Evolutionary conservation across 1,140 invertebrate species (phyloP).

Genomic region (Drosophila takahashii): DNA sequence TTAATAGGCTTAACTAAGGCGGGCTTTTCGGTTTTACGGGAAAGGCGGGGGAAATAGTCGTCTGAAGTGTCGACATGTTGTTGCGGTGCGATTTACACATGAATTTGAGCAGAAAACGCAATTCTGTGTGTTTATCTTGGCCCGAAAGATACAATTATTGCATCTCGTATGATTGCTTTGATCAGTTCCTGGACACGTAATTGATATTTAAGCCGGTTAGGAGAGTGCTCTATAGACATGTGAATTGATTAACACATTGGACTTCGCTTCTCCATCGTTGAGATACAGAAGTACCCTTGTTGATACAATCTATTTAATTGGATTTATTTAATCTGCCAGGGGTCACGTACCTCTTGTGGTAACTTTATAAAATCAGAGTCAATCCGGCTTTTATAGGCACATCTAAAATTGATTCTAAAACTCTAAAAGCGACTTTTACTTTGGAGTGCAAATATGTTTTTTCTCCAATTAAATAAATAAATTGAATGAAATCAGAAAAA

Average conservation of each 20-base stretch:
- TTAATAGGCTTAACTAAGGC: slow-evolving; percentile 79
- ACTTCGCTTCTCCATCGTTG: background rate
- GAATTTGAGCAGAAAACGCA: slow-evolving; percentile 58
- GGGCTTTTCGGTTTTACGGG: background rate
- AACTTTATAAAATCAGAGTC: background rate
- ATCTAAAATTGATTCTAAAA: too few species aligned
- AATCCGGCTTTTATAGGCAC: background rate
- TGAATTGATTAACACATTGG: slow-evolving; percentile 35
- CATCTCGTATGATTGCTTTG: slow-evolving; percentile 33
- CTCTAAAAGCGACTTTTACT: too few species aligned
- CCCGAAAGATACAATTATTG: slow-evolving; percentile 26
- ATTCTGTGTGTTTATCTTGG: slow-evolving; percentile 18
- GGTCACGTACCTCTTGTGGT: slow-evolving; percentile 2
- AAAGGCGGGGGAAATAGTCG: background rate
- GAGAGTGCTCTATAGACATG: slow-evolving; percentile 17
- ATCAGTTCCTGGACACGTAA: slow-evolving; percentile 25
- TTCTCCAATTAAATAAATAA: too few species aligned
- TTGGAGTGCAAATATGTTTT: too few species aligned
- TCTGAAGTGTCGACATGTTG: slow-evolving; percentile 69
- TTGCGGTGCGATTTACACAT: slow-evolving; percentile 54
- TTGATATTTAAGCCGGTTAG: slow-evolving; percentile 20
- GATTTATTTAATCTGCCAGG: background rate
- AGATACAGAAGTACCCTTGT: background rate
- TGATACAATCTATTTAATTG: background rate
- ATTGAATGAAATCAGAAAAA: too few species aligned